Percentiles rank a stretch among this genome's conserved stretches.
Conservation (phyloP, 92 coral and sea anemone genomes). For the Zoanthus sansibaricus region DNA sequence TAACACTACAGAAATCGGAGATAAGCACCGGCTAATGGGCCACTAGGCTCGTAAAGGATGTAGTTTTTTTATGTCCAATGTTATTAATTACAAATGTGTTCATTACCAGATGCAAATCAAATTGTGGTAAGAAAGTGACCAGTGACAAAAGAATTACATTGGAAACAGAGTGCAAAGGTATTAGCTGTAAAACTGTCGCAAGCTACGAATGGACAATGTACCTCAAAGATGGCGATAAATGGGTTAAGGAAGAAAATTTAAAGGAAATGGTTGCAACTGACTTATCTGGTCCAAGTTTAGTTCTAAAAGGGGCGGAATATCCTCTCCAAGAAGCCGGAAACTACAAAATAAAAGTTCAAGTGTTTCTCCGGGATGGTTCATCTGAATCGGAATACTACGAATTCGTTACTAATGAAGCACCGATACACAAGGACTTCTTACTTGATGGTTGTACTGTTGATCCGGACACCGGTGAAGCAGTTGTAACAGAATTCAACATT, state of each 20-base stretch:
- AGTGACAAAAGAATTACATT: conserved; percentile 58
- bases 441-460: conserved; percentile 51
- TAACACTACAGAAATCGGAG: too few relatives aligned
- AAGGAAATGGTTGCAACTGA: conserved; percentile 64
- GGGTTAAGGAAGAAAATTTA: conserved; percentile 58
- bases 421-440: conserved; percentile 5
- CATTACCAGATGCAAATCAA: conserved; percentile 58
- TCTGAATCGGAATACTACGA: conserved; percentile 58
- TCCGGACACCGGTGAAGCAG: conserved; percentile 68
- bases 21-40: too few relatives aligned
- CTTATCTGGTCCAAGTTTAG: conserved; percentile 70
- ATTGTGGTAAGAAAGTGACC: conserved; percentile 77
- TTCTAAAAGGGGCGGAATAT: conserved; percentile 48
- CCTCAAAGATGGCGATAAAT: conserved; percentile 44
- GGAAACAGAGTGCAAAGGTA: conserved; percentile 71
- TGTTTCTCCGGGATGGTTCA: conserved; percentile 45
- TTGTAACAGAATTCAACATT: conserved; percentile 69
- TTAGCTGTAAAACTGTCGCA: conserved; percentile 63
- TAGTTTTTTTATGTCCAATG: too few relatives aligned
- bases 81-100: neutral
- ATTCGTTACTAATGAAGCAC: conserved; percentile 71
- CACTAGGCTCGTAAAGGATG: too few relatives aligned
- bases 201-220: conserved; percentile 72
- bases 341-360: conserved; percentile 53
- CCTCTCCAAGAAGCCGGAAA: conserved; percentile 30